Conservation (phyloP, 2,888 invertebrate genomes). For the Trimorus sp. region DNA sequence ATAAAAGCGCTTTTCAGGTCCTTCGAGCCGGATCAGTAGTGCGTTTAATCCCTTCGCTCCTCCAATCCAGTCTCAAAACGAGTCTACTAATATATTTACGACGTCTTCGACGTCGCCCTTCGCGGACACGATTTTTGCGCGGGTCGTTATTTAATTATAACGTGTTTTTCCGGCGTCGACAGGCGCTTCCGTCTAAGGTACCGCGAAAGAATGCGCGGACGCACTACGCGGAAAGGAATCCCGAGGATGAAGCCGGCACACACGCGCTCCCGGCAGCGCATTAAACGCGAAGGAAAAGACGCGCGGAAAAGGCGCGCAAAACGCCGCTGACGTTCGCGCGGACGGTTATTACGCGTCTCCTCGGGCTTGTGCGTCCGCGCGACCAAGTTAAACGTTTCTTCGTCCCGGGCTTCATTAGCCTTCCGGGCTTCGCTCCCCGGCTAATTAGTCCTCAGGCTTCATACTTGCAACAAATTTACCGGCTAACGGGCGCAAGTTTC, state of each 20-base stretch:
- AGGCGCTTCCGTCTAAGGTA: conserved; percentile 75
- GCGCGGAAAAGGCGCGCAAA: conserved; percentile 30
- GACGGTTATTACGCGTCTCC: conserved; percentile 44
- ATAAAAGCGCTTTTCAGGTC: too few relatives aligned
- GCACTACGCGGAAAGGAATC: conserved; percentile 77
- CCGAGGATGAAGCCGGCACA: conserved; percentile 74
- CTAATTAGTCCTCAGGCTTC: conserved; percentile 68
- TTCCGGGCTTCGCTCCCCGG: conserved; percentile 68
- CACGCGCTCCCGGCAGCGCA: conserved; percentile 29
- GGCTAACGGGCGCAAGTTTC: conserved; percentile 31
- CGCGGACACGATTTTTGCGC: conserved; percentile 43
- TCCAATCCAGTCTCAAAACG: too few relatives aligned
- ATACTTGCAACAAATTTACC: conserved; percentile 27
- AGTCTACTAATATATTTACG: conserved; percentile 26
- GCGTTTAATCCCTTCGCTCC: too few relatives aligned
- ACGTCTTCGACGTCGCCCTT: conserved; percentile 49
- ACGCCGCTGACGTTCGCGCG: conserved; percentile 25
- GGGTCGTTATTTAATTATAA: conserved; percentile 62
- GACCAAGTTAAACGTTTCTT: conserved; percentile 67
- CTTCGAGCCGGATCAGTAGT: too few relatives aligned
- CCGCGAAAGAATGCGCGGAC: conserved; percentile 77
- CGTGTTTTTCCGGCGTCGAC: conserved; percentile 67
- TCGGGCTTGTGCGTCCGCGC: conserved; percentile 4
- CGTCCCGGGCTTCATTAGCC: conserved; percentile 72
- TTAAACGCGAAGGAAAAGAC: conserved; percentile 39